These are phyloP conservation scores for Drosophila elegans DNA, from an alignment of 1,140 invertebrate species.

Conservation along the genomic window DNA sequence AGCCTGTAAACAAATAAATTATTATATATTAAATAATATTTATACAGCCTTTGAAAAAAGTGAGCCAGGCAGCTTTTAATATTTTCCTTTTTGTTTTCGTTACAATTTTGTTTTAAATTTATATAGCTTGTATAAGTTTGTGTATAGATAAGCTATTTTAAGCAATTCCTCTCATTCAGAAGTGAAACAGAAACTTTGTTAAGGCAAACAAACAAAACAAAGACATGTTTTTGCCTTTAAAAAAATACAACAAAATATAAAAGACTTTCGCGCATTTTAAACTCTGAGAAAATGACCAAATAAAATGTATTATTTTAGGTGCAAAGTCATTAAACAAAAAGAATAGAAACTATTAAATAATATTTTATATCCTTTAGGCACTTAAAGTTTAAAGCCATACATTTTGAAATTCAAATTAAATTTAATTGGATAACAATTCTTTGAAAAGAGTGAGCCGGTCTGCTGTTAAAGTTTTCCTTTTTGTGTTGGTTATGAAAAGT, in stretches of 20 bases:
- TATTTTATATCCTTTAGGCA: not conserved
- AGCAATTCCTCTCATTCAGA: not conserved
- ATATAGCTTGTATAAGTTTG: no score
- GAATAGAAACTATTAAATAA: not conserved
- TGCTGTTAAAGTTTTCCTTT: constrained; percentile 39
- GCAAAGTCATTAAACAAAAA: not conserved
- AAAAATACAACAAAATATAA: no score
- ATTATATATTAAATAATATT: no score
- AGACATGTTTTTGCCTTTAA: no score
- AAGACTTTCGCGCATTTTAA: no score
- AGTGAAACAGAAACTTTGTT: not conserved
- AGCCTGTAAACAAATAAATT: no score
- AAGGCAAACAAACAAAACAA: not conserved
- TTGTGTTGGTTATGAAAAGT: constrained; percentile 61
- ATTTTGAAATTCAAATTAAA: not conserved
- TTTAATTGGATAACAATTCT: not conserved
- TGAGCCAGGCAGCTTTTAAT: no score
- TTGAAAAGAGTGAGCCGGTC: not conserved
- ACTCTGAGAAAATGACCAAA: not conserved
- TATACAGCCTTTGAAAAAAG: no score
- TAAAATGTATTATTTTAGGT: not conserved
- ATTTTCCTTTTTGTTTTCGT: no score
- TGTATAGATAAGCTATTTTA: no score
- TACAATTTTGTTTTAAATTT: no score
- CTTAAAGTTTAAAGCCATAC: not conserved